Evolutionary conservation across 2,797 vertebrate species (phyloP).

Genomic region (Pangasius sanitwongsei): DNA sequence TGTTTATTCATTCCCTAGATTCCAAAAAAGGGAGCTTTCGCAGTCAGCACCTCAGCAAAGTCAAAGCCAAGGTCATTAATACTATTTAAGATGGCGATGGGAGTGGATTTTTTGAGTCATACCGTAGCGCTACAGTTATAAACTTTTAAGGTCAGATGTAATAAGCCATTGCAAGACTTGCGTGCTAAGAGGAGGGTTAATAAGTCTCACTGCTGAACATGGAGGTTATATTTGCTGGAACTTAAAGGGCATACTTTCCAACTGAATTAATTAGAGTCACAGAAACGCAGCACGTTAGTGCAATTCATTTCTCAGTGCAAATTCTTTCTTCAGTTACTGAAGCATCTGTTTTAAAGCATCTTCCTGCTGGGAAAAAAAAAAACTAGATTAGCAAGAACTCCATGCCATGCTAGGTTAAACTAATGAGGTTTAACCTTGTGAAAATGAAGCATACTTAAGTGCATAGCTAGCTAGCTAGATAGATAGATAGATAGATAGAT

Average conservation of each 20-base stretch:
- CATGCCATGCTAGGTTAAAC: neutral
- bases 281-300: neutral
- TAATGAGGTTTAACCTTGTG: neutral
- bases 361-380: neutral
- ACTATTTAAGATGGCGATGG: constrained; percentile 7
- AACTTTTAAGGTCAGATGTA: constrained; percentile 23
- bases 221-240: neutral
- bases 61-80: constrained; percentile 10
- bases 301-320: neutral
- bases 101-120: constrained; percentile 27
- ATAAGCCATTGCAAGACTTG: neutral
- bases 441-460: neutral
- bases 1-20: constrained; percentile 38
- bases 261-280: neutral
- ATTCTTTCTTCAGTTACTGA: neutral
- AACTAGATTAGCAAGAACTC: neutral
- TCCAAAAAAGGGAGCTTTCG: constrained; percentile 25
- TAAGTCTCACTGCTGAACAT: neutral
- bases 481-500: neutral
- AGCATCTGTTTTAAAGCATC: neutral
- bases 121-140: neutral
- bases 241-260: neutral
- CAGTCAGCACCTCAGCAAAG: neutral
- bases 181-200: neutral
- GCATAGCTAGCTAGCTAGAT: neutral